Evolutionary conservation across 2,888 invertebrate genomes (phyloP).

Genomic region (Phymatocera aterrima): DNA sequence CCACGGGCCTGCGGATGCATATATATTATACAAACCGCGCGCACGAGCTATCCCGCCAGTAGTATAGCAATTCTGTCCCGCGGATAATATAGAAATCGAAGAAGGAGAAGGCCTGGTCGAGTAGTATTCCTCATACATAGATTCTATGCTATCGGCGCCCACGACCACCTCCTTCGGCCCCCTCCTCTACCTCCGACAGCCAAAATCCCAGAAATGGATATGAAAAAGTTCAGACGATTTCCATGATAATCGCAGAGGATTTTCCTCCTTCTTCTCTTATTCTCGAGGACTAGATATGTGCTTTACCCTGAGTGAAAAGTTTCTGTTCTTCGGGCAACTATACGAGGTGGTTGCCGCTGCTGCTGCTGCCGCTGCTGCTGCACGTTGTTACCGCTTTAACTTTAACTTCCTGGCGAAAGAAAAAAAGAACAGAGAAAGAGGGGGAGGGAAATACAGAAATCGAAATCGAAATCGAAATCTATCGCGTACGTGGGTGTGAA

Average conservation of each 20-base stretch:
- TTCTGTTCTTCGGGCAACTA: slow-evolving; percentile 47
- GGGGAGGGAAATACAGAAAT: not conserved
- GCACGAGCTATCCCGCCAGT: not conserved
- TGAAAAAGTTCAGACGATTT: slow-evolving; percentile 53
- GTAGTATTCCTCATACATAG: not conserved
- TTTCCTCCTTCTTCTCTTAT: slow-evolving; percentile 5
- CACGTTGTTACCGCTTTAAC: too few relatives aligned
- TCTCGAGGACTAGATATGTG: slow-evolving; percentile 26
- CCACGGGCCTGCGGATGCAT: slow-evolving; percentile 15
- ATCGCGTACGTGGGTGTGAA: too few relatives aligned
- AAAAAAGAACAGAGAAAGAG: not conserved
- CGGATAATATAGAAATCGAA: too few relatives aligned
- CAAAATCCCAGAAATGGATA: slow-evolving; percentile 37
- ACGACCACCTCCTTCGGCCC: not conserved
- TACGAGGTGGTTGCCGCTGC: too few relatives aligned
- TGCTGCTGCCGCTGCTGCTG: too few relatives aligned
- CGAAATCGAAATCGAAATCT: not conserved
- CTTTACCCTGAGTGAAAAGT: slow-evolving; percentile 57
- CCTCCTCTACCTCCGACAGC: not conserved
- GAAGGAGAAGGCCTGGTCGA: not conserved
- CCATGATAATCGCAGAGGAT: slow-evolving; percentile 52
- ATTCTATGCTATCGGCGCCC: slow-evolving; percentile 2
- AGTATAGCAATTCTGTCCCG: not conserved
- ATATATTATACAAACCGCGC: not conserved
- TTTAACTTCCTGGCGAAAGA: not conserved